Evolutionary conservation across 2,888 invertebrate genomes (phyloP).

Genomic region (Stratiomys singularior): DNA sequence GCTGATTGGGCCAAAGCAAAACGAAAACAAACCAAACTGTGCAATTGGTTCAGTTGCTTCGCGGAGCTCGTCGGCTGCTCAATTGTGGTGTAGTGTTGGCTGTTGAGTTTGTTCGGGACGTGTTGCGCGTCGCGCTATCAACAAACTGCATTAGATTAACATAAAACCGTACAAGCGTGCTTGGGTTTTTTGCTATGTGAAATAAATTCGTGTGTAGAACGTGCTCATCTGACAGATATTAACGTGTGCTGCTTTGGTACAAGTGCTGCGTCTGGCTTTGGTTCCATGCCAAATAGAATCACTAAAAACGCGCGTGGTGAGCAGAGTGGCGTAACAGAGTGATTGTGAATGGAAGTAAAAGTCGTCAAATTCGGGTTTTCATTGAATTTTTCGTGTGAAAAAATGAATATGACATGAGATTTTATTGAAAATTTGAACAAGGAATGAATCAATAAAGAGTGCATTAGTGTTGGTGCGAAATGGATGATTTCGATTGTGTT

Average conservation of each 20-base stretch:
- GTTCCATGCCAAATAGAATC: neutral
- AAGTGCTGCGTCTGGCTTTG: neutral
- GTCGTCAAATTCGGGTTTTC: neutral
- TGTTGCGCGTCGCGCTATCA: slow-evolving; percentile 33
- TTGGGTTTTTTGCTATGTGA: too few relatives aligned
- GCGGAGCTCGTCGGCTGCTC: slow-evolving; percentile 28
- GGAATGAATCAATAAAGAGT: slow-evolving; percentile 40
- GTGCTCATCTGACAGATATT: too few relatives aligned
- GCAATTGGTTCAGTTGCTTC: slow-evolving; percentile 34
- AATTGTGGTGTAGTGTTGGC: neutral
- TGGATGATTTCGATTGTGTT: neutral
- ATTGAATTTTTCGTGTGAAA: neutral
- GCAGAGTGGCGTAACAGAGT: neutral
- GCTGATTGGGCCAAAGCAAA: neutral
- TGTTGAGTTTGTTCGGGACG: neutral
- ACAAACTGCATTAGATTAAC: neutral
- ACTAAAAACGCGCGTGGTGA: neutral
- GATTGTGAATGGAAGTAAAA: neutral
- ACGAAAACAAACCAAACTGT: slow-evolving; percentile 12
- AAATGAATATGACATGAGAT: slow-evolving; percentile 12
- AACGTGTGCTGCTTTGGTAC: too few relatives aligned
- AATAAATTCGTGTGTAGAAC: too few relatives aligned
- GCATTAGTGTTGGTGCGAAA: slow-evolving; percentile 9
- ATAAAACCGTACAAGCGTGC: neutral
- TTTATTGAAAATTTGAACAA: neutral